A percentile compares a stretch with the other conserved stretches of the same genome.
Evolutionary conservation across 1,140 invertebrate genomes (phyloP).

Genomic region (Oncopeltus fasciatus): DNA sequence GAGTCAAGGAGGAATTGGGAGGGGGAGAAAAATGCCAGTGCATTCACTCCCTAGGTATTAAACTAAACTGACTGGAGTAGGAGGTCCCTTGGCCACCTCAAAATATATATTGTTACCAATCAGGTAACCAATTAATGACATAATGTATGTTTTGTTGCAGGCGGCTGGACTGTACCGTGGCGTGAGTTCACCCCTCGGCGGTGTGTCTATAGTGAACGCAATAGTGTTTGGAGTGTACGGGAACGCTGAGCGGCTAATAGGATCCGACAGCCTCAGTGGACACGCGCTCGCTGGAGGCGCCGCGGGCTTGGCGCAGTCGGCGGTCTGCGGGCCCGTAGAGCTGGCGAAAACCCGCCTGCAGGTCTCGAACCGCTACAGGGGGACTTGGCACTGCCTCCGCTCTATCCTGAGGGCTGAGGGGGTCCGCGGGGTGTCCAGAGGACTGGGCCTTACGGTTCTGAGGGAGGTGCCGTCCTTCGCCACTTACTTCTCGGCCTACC

Average conservation of each 20-base stretch:
- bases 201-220: constrained; percentile 74
- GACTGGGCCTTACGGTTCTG: constrained; percentile 53
- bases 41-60: too few species aligned
- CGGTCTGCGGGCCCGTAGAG: constrained; percentile 74
- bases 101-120: too few species aligned
- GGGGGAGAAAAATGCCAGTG: too few species aligned
- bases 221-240: constrained; percentile 85
- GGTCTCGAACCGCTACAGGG: constrained; percentile 34
- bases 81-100: too few species aligned
- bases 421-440: constrained; percentile 52
- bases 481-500: constrained; percentile 59
- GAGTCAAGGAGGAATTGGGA: too few species aligned
- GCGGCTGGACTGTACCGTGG: constrained; percentile 66
- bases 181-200: constrained; percentile 70
- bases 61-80: too few species aligned
- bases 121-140: too few species aligned
- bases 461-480: constrained; percentile 61
- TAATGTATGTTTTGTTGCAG: too few species aligned
- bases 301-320: constrained; percentile 62
- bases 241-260: constrained; percentile 46
- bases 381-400: constrained; percentile 47
- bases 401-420: constrained; percentile 49
- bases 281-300: constrained; percentile 57
- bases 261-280: constrained; percentile 39
- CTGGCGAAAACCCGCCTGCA: constrained; percentile 75